Evolutionary conservation across 2,797 vertebrate genomes (phyloP).

Genomic region (Meriones psammophilus): DNA sequence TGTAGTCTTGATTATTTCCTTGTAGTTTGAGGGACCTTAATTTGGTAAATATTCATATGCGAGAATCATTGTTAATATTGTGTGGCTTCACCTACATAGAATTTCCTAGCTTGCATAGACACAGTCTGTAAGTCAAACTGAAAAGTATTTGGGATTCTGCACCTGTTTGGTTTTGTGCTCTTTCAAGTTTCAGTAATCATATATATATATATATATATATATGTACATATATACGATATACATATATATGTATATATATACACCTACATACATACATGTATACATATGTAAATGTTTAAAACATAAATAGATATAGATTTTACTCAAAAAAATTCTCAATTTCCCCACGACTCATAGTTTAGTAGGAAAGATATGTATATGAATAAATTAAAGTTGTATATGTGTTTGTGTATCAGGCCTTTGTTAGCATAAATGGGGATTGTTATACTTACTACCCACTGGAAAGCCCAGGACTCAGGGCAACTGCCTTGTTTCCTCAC

Average conservation of each 20-base stretch:
- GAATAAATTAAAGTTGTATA: conserved; percentile 39
- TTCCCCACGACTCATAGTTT: not conserved
- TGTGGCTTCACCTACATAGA: not conserved
- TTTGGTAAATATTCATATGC: conserved; percentile 10
- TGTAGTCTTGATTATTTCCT: not conserved
- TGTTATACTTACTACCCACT: not conserved
- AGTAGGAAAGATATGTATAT: not conserved
- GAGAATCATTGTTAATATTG: conserved; percentile 18
- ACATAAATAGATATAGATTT: not conserved
- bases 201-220: not conserved
- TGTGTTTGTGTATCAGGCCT: not conserved
- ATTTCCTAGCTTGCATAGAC: not conserved
- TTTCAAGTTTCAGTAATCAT: conserved; percentile 24
- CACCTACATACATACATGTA: not conserved
- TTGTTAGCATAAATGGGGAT: not conserved
- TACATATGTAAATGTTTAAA: conserved; percentile 6
- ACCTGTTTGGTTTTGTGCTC: not conserved
- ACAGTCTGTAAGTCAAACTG: conserved; percentile 14
- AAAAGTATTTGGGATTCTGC: not conserved
- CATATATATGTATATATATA: not conserved
- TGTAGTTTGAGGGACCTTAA: not conserved
- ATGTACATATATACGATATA: not conserved
- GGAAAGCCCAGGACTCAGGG: not conserved
- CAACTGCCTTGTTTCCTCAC: not conserved
- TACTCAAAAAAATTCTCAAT: not conserved